Conservation (phyloP, 37 sponge, comb jelly and placozoan genomes). For the Dysidea cf. avara region DNA sequence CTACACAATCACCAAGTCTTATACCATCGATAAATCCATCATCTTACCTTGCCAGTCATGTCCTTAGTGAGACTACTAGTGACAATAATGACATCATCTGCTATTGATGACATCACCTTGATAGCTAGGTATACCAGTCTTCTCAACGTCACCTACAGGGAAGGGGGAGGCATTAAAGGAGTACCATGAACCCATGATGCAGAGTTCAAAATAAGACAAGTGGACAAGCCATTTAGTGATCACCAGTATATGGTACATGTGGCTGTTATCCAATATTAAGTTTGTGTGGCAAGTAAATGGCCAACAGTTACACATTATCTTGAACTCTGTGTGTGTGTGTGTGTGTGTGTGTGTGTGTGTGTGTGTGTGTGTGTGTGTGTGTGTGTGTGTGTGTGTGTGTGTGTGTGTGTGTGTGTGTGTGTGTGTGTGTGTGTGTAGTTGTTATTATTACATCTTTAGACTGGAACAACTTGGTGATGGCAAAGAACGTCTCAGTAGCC, state of each 20-base stretch:
- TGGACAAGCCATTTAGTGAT: too few species aligned
- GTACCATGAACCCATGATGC: too few species aligned
- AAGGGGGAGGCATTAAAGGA: too few species aligned
- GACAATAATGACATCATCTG: constrained; percentile 98
- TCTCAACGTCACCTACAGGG: constrained; percentile 51
- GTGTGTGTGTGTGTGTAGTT: constrained; percentile 7
- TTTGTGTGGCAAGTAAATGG: too few species aligned
- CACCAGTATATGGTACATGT: too few species aligned
- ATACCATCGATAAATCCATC: background rate
- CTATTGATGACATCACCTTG: constrained; percentile 78
- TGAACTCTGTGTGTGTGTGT: too few species aligned
- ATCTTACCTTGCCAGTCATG: constrained; percentile 87
- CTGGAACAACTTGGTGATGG: constrained; percentile 92
- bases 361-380: too few species aligned
- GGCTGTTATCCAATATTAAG: too few species aligned
- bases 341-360: too few species aligned
- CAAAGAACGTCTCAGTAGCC: constrained; percentile 96
- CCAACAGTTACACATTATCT: too few species aligned
- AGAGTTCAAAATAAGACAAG: too few species aligned
- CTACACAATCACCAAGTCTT: constrained; percentile 7
- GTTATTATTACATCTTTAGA: constrained; percentile 94
- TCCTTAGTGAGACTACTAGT: constrained; percentile 97
- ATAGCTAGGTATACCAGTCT: constrained; percentile 85
- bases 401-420: constrained; percentile 4
- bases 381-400: background rate